Percentiles rank a stretch among this genome's conserved stretches.
Evolutionary conservation across 2,113 vertebrate species (phyloP).

Genomic region (Charina bottae): DNA sequence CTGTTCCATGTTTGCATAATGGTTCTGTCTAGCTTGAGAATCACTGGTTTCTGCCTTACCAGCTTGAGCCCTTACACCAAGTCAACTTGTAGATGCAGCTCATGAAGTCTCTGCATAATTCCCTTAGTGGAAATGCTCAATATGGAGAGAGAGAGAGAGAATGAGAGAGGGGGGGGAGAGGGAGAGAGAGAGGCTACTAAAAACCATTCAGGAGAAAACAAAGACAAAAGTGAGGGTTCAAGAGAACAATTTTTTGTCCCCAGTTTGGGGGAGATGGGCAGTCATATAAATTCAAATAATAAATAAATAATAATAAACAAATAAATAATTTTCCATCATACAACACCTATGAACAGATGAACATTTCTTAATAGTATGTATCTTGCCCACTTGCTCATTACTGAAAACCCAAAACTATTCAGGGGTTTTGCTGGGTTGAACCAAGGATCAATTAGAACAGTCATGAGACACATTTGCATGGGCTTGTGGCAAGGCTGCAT

Average conservation of each 20-base stretch:
- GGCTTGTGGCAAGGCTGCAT: slow-evolving; percentile 44
- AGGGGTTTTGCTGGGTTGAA: slow-evolving; percentile 43
- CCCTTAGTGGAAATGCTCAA: no score
- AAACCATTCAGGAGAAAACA: no score
- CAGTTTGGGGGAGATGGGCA: no score
- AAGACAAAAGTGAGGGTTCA: no score
- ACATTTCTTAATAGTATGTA: slow-evolving; percentile 38
- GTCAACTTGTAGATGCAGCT: not conserved
- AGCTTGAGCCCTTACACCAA: not conserved
- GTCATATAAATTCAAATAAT: no score
- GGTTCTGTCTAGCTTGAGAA: not conserved
- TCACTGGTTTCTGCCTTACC: not conserved
- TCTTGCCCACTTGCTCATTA: slow-evolving; percentile 43
- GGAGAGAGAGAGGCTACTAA: no score
- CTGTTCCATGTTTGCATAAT: not conserved
- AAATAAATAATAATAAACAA: no score
- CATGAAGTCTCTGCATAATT: not conserved
- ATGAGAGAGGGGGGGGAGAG: no score
- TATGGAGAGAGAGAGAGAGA: no score
- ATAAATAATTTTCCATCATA: no score
- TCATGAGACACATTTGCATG: slow-evolving; percentile 49
- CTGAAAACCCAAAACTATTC: slow-evolving; percentile 50
- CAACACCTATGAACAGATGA: slow-evolving; percentile 54
- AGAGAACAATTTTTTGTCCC: no score
- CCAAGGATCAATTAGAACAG: slow-evolving; percentile 51